Conservation (phyloP, 2,888 invertebrate species). For the Drosophila cracens region DNA sequence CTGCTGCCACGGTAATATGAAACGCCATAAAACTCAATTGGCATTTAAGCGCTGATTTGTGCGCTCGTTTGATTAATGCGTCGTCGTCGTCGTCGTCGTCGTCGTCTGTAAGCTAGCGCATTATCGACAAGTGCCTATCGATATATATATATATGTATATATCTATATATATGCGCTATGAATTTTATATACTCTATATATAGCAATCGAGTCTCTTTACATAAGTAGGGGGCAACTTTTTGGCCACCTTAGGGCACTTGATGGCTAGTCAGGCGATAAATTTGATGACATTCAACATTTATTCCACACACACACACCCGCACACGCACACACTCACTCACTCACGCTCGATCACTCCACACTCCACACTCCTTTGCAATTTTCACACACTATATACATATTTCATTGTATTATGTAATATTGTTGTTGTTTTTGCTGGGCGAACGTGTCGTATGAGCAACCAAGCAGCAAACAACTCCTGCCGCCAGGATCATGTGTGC, state of each 20-base stretch:
- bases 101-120: slow-evolving; percentile 10
- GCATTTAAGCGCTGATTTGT: slow-evolving; percentile 70
- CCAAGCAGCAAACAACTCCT: slow-evolving; percentile 67
- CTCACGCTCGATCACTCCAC: neutral
- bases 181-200: neutral
- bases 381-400: slow-evolving; percentile 14
- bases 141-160: slow-evolving; percentile 19
- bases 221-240: slow-evolving; percentile 20
- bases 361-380: neutral
- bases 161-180: neutral
- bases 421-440: slow-evolving; percentile 39
- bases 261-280: slow-evolving; percentile 66
- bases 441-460: slow-evolving; percentile 59
- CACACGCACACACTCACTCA: neutral
- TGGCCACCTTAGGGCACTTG: slow-evolving; percentile 55
- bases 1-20: neutral
- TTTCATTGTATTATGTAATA: slow-evolving; percentile 53
- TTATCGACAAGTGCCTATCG: slow-evolving; percentile 58
- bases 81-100: neutral
- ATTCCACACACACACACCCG: slow-evolving; percentile 15
- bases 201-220: slow-evolving; percentile 39
- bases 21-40: slow-evolving; percentile 65
- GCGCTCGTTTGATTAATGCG: slow-evolving; percentile 64
- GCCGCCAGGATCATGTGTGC: slow-evolving; percentile 49
- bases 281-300: slow-evolving; percentile 70